These are phyloP conservation scores for Tangara arthus DNA, from an alignment of 2,797 vertebrate genomes.

Conservation along the genomic window DNA sequence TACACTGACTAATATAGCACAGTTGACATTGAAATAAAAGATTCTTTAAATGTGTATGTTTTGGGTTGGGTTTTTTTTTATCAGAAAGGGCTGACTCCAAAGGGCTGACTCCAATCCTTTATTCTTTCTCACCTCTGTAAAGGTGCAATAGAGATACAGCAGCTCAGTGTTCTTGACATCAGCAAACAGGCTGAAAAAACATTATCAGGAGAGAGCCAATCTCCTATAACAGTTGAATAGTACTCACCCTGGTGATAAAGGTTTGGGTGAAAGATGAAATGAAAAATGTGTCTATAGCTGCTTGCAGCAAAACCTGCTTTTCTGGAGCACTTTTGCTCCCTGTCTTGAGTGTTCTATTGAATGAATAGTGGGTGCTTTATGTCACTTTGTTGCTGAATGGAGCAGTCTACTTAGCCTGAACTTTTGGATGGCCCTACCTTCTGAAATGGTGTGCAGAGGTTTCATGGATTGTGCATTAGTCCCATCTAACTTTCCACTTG, in stretches of 20 bases:
- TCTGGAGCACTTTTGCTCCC: conserved; percentile 8
- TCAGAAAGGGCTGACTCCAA: neutral
- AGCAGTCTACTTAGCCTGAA: conserved; percentile 16
- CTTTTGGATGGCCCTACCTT: conserved; percentile 16
- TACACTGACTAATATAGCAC: neutral
- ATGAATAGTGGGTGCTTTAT: conserved; percentile 20
- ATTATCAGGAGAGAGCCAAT: conserved; percentile 29
- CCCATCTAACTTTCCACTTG: neutral
- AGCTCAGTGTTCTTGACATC: conserved; percentile 45
- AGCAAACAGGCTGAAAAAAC: conserved; percentile 32
- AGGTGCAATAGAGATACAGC: conserved; percentile 23
- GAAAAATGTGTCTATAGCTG: conserved; percentile 35
- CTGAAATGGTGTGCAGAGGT: neutral
- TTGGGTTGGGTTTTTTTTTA: neutral
- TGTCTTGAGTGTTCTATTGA: neutral
- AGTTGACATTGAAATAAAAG: neutral
- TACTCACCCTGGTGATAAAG: neutral
- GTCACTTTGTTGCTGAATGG: neutral
- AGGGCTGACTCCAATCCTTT: neutral
- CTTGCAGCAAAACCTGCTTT: conserved; percentile 30
- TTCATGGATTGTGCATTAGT: neutral
- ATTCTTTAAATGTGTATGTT: neutral
- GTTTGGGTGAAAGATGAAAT: conserved; percentile 59
- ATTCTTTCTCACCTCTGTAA: conserved; percentile 16
- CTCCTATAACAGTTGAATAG: neutral